phyloP scores from a whole-genome alignment of 2,888 invertebrate genomes.

The Perdita meconis region DNA sequence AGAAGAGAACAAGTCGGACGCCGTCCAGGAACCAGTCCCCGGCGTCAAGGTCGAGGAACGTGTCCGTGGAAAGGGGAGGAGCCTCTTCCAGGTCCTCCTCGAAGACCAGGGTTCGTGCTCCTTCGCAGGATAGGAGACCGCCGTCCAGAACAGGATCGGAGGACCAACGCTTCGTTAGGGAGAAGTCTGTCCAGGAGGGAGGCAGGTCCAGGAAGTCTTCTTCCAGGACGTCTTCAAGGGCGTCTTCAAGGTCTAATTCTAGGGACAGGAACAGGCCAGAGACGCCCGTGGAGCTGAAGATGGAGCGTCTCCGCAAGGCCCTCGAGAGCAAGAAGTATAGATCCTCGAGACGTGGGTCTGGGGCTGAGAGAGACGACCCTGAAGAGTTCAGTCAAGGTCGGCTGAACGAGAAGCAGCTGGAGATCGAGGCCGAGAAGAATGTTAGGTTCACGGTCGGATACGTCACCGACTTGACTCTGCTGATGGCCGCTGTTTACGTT shows the following conservation, averaged over 20 bases:
- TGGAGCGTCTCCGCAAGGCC: slow-evolving; percentile 79
- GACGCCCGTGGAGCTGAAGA: slow-evolving; percentile 81
- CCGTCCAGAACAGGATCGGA: slow-evolving; percentile 63
- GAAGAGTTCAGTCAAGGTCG: slow-evolving; percentile 50
- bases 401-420: slow-evolving; percentile 84
- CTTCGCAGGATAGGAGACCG: slow-evolving; percentile 63
- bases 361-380: slow-evolving; percentile 38
- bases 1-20: slow-evolving; percentile 64
- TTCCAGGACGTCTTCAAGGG: slow-evolving; percentile 76
- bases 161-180: slow-evolving; percentile 56
- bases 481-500: slow-evolving; percentile 91
- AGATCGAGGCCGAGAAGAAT: slow-evolving; percentile 88
- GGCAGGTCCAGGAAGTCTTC: slow-evolving; percentile 69
- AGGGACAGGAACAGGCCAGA: slow-evolving; percentile 73
- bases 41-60: slow-evolving; percentile 71
- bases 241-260: slow-evolving; percentile 78
- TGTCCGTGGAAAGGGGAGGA: slow-evolving; percentile 66
- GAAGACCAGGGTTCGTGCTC: slow-evolving; percentile 67
- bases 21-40: slow-evolving; percentile 75
- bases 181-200: slow-evolving; percentile 55
- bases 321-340: slow-evolving; percentile 71
- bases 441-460: slow-evolving; percentile 90
- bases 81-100: slow-evolving; percentile 76
- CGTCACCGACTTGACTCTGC: slow-evolving; percentile 90
- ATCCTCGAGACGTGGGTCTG: slow-evolving; percentile 53